phyloP scores from a whole-genome alignment of 2,797 vertebrate genomes.

The Alauda arvensis region DNA sequence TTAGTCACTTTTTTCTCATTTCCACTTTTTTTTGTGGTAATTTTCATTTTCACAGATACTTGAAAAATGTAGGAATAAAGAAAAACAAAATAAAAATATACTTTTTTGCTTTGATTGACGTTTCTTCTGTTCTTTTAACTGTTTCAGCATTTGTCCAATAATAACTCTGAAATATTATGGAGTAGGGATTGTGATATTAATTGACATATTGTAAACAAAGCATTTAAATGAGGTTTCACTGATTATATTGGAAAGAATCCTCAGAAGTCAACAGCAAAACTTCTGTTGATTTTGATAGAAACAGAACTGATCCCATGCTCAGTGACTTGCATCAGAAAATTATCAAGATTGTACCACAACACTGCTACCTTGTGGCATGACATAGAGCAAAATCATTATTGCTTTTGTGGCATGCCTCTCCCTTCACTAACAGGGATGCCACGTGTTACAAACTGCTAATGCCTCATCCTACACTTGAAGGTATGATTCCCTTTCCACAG shows the following conservation, averaged over 20 bases:
- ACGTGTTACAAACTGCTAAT: background rate
- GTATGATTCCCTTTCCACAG: background rate
- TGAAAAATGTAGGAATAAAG: background rate
- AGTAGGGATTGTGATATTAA: background rate
- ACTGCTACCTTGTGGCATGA: conserved; percentile 56
- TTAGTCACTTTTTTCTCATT: background rate
- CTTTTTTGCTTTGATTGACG: background rate
- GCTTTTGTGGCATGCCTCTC: conserved; percentile 7
- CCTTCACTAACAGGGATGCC: background rate
- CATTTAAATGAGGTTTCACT: background rate
- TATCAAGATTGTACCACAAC: conserved; percentile 41
- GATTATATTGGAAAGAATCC: background rate
- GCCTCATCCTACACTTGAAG: background rate
- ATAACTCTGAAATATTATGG: background rate
- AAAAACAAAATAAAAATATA: background rate
- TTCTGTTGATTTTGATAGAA: background rate
- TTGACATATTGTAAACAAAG: background rate
- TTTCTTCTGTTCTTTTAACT: background rate
- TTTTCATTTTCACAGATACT: background rate
- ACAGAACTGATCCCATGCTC: background rate
- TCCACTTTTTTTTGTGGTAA: background rate
- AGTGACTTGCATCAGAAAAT: conserved; percentile 15
- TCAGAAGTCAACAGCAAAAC: background rate
- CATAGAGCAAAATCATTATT: background rate
- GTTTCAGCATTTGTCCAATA: background rate